These are phyloP conservation scores for Chloebia gouldiae DNA, from an alignment of 2,113 vertebrate species.

Conservation along the genomic window DNA sequence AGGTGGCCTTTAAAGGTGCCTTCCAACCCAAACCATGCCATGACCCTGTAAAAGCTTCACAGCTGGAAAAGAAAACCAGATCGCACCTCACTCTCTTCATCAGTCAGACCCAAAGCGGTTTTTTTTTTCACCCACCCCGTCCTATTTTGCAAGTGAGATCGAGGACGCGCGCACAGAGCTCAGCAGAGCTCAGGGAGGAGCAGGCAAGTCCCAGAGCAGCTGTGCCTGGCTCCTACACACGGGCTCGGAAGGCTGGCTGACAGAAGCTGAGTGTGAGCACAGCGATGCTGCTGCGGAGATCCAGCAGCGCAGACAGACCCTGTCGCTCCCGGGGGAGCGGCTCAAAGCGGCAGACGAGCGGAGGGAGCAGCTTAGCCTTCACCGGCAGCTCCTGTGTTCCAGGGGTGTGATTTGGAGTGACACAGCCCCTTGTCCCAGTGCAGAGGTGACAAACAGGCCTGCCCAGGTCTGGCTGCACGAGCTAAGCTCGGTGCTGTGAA, in stretches of 20 bases:
- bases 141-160: neutral
- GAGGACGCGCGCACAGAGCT: neutral
- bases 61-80: neutral
- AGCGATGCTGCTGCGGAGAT: rapidly evolving
- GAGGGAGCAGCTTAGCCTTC: neutral
- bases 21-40: neutral
- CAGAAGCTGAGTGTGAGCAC: rapidly evolving
- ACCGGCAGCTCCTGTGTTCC: neutral
- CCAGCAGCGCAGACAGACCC: neutral
- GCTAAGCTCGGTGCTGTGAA: rapidly evolving
- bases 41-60: rapidly evolving
- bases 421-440: rapidly evolving
- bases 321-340: rapidly evolving
- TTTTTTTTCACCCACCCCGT: neutral
- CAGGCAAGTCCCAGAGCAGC: neutral
- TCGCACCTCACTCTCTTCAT: neutral
- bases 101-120: rapidly evolving
- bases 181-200: neutral
- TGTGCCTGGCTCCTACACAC: neutral
- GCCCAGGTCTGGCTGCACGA: neutral
- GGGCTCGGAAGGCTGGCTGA: rapidly evolving
- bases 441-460: neutral
- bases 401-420: neutral
- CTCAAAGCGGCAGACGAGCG: rapidly evolving
- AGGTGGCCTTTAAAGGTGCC: rapidly evolving